Percentiles rank a stretch among this genome's conserved stretches.
These are phyloP conservation scores for Agriopis leucophaearia DNA, from an alignment of 2,888 invertebrate species.

Conservation along the genomic window DNA sequence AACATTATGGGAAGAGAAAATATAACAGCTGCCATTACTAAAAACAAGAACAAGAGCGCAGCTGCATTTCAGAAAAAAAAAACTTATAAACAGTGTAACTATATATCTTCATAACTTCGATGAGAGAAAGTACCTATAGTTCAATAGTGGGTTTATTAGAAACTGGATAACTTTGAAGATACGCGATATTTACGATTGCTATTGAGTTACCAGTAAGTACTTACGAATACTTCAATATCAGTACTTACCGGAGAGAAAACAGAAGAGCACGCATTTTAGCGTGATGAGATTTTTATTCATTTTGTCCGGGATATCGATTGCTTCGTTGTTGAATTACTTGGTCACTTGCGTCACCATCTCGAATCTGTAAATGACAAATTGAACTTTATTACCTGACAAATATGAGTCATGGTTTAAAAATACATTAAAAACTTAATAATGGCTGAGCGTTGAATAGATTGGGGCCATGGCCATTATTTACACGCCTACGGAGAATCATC, in stretches of 20 bases:
- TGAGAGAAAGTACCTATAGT: slow-evolving; percentile 3
- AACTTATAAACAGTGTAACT: background rate
- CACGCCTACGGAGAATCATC: slow-evolving; percentile 62
- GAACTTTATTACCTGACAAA: slow-evolving; percentile 27
- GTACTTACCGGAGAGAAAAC: slow-evolving; percentile 91
- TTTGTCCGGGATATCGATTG: slow-evolving; percentile 43
- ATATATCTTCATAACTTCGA: background rate
- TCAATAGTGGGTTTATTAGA: background rate
- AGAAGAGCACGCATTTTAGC: slow-evolving; percentile 92
- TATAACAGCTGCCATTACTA: background rate
- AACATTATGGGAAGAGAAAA: background rate
- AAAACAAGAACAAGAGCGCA: background rate
- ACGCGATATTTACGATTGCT: slow-evolving; percentile 15
- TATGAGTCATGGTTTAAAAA: slow-evolving; percentile 32
- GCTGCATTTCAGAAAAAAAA: background rate
- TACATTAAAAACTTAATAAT: slow-evolving; percentile 36
- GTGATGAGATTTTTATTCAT: slow-evolving; percentile 91
- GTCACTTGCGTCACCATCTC: slow-evolving; percentile 40
- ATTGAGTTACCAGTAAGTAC: slow-evolving; percentile 44
- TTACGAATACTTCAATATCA: slow-evolving; percentile 72
- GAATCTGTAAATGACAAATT: slow-evolving; percentile 40
- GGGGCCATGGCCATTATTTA: slow-evolving; percentile 73
- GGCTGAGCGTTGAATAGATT: slow-evolving; percentile 54
- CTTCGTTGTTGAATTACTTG: slow-evolving; percentile 36
- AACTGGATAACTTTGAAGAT: slow-evolving; percentile 11